Evolutionary conservation across 2,888 invertebrate species (phyloP).

Genomic region (Aethes cnicana): DNA sequence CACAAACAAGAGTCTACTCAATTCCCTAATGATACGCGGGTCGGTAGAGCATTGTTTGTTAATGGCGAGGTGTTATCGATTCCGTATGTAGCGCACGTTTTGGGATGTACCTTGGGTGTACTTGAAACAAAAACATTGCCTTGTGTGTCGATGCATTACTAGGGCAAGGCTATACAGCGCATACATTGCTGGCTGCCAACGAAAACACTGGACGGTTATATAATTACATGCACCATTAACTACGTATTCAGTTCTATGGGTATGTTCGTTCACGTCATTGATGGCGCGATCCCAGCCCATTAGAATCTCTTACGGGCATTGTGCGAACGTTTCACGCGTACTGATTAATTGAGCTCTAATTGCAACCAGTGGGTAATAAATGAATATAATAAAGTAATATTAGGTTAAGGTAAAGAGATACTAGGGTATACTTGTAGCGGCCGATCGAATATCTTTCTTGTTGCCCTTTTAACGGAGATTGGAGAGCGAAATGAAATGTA

Average conservation of each 20-base stretch:
- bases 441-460: too few species aligned
- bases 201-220: slow-evolving; percentile 27
- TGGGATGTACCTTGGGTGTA: slow-evolving; percentile 22
- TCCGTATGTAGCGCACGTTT: slow-evolving; percentile 45
- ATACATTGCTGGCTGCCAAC: slow-evolving; percentile 23
- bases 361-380: slow-evolving; percentile 7
- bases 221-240: slow-evolving; percentile 11
- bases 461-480: too few species aligned
- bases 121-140: slow-evolving; percentile 39
- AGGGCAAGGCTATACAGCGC: slow-evolving; percentile 50
- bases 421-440: too few species aligned
- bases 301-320: slow-evolving; percentile 22
- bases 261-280: slow-evolving; percentile 8
- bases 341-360: slow-evolving; percentile 32
- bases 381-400: neutral
- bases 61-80: slow-evolving; percentile 39
- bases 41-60: slow-evolving; percentile 47
- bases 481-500: neutral
- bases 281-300: slow-evolving; percentile 26
- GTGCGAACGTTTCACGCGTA: slow-evolving; percentile 32
- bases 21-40: slow-evolving; percentile 42
- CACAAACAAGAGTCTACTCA: slow-evolving; percentile 44
- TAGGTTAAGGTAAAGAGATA: neutral
- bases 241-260: neutral
- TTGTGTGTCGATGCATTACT: slow-evolving; percentile 46